phyloP scores from a whole-genome alignment of 1,140 invertebrate genomes.

The Potamilus streckersoni region DNA sequence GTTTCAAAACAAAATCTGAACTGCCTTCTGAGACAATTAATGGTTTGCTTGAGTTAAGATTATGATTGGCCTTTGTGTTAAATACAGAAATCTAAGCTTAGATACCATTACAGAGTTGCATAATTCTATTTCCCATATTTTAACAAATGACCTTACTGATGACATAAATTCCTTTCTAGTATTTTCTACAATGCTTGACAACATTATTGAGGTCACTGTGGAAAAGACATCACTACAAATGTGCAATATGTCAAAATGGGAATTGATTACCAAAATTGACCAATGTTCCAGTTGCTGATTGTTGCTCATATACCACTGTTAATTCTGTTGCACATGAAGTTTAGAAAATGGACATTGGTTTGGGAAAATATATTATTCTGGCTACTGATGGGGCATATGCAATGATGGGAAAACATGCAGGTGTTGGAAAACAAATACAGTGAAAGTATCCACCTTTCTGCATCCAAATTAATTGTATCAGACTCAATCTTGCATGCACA shows the following conservation, averaged over 20 bases:
- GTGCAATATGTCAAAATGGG: constrained; percentile 13
- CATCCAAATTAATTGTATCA: constrained; percentile 12
- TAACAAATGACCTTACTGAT: not conserved
- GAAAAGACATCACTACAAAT: constrained; percentile 14
- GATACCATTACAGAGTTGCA: constrained; percentile 19
- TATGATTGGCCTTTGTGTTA: constrained; percentile 4
- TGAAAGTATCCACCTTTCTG: constrained; percentile 19
- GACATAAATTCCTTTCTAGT: constrained; percentile 7
- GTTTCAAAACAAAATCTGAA: not conserved
- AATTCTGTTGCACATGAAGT: not conserved
- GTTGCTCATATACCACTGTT: constrained; percentile 2
- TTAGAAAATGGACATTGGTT: constrained; percentile 1
- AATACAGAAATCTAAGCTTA: constrained; percentile 18
- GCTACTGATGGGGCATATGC: constrained; percentile 15
- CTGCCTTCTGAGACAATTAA: not conserved
- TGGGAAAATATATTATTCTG: constrained; percentile 6
- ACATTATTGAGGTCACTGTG: constrained; percentile 20
- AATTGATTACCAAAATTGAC: not conserved
- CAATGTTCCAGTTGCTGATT: too few species aligned
- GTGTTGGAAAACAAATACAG: constrained; percentile 6
- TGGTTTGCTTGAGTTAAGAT: constrained; percentile 7
- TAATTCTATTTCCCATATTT: not conserved
- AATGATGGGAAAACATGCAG: constrained; percentile 13
- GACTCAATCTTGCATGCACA: constrained; percentile 18
- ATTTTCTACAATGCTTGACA: constrained; percentile 7